Conservation (phyloP, 2,888 invertebrate species). For the Girardia tigrina region DNA sequence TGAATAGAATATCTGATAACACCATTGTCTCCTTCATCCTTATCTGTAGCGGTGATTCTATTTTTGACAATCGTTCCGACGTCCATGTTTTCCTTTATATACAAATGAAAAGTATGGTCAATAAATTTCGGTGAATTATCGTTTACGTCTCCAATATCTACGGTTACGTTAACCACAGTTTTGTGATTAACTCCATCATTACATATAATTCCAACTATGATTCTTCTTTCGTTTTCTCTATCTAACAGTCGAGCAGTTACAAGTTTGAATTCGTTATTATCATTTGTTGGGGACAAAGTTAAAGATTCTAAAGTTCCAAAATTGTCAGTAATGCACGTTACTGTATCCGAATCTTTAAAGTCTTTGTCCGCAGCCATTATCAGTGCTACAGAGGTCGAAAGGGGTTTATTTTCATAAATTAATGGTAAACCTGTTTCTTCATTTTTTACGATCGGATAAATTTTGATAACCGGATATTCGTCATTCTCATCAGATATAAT, state of each 20-base stretch:
- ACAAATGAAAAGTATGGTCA: background rate
- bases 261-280: constrained; percentile 24
- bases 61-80: background rate
- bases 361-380: background rate
- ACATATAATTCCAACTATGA: background rate
- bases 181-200: background rate
- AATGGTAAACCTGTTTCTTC: background rate
- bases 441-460: background rate
- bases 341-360: background rate
- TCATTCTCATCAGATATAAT: constrained; percentile 24
- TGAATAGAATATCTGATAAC: background rate
- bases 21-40: constrained; percentile 15
- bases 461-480: background rate
- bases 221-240: background rate
- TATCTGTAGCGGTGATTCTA: background rate
- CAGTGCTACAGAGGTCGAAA: background rate
- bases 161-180: background rate
- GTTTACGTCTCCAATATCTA: constrained; percentile 26
- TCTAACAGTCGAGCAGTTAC: constrained; percentile 1
- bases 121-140: constrained; percentile 20
- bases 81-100: background rate
- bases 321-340: background rate
- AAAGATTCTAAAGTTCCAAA: background rate
- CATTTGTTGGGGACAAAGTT: background rate
- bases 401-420: constrained; percentile 13